A percentile compares a stretch with the other conserved stretches of the same genome.
These are phyloP conservation scores for Cryptoleucopteryx plumbea DNA, from an alignment of 2,113 vertebrate genomes.

Conservation along the genomic window DNA sequence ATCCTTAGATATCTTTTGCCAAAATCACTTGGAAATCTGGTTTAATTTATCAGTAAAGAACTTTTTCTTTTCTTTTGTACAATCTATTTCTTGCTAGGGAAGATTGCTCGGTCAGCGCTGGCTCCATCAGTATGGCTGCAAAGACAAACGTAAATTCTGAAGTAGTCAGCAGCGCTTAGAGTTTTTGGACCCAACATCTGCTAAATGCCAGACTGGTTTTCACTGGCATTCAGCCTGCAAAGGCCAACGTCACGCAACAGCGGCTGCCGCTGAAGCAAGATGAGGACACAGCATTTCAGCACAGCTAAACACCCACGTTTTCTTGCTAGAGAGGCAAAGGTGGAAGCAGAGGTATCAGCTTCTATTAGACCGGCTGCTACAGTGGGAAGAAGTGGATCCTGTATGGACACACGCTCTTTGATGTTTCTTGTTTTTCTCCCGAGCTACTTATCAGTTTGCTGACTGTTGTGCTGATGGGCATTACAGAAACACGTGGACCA, in stretches of 20 bases:
- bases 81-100: neutral
- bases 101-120: fast-evolving
- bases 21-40: slow-evolving; percentile 5
- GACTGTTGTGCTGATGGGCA: neutral
- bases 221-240: neutral
- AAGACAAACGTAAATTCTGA: neutral
- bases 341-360: neutral
- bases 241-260: neutral
- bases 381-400: neutral
- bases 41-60: neutral
- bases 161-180: neutral
- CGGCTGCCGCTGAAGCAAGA: neutral
- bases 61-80: neutral
- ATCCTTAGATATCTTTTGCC: neutral
- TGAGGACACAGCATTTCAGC: neutral
- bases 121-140: neutral
- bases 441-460: neutral
- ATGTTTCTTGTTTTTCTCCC: neutral
- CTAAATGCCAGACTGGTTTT: neutral
- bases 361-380: neutral
- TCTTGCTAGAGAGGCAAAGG: neutral
- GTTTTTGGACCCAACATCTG: neutral
- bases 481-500: neutral
- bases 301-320: neutral
- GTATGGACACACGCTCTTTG: neutral